Evolutionary conservation across 2,888 invertebrate species (phyloP).

Genomic region (Creontiades dilutus): DNA sequence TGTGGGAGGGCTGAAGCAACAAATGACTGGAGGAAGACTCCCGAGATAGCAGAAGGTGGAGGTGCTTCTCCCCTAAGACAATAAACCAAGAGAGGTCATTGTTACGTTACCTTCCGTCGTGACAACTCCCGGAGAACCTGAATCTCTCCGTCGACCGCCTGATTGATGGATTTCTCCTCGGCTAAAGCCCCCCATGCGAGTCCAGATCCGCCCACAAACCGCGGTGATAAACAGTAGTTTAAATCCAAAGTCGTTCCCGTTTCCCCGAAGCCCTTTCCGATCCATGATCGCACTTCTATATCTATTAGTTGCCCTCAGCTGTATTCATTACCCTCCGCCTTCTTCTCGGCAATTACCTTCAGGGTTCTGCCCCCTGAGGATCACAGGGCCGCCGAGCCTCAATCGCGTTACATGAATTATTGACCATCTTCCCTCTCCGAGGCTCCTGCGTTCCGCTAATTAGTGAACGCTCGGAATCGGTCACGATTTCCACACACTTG

Average conservation of each 20-base stretch:
- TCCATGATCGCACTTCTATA: constrained; percentile 57
- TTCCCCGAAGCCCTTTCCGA: background rate
- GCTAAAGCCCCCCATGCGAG: background rate
- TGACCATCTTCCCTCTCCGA: constrained; percentile 39
- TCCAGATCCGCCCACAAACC: constrained; percentile 33
- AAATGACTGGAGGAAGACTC: constrained; percentile 23
- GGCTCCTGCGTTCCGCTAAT: constrained; percentile 51
- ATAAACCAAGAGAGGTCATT: constrained; percentile 39
- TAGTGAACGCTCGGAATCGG: constrained; percentile 24
- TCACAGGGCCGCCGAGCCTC: constrained; percentile 29
- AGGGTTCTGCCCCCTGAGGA: background rate
- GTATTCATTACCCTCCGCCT: constrained; percentile 40
- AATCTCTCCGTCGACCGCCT: background rate
- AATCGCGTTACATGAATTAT: constrained; percentile 61
- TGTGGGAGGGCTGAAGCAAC: constrained; percentile 40
- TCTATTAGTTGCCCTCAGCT: constrained; percentile 47
- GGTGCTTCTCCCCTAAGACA: constrained; percentile 12
- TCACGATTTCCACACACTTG: constrained; percentile 50
- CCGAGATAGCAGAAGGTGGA: constrained; percentile 20
- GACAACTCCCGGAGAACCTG: constrained; percentile 32
- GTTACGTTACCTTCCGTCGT: constrained; percentile 29
- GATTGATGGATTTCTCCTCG: constrained; percentile 16
- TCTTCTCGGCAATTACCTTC: constrained; percentile 22
- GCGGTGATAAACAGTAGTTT: constrained; percentile 59
- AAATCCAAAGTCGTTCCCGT: constrained; percentile 24